These are phyloP conservation scores for Plebejus anna DNA, from an alignment of 2,888 invertebrate genomes.

Conservation along the genomic window DNA sequence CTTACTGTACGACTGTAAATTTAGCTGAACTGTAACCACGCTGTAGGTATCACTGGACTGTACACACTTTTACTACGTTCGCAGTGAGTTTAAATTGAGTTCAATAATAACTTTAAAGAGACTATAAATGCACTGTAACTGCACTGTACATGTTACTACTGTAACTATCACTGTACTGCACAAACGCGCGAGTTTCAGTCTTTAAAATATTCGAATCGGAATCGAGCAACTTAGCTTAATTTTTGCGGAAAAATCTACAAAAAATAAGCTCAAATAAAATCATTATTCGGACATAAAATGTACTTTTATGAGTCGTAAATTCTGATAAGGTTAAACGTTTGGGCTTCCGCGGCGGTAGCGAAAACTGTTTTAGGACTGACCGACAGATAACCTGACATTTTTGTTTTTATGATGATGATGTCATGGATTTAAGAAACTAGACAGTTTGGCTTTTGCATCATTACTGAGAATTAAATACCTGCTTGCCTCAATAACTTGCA, in stretches of 20 bases:
- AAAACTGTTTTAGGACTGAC: conserved; percentile 6
- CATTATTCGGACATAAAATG: conserved; percentile 5
- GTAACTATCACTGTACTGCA: neutral
- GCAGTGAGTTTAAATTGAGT: too few relatives aligned
- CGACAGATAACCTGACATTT: conserved; percentile 5
- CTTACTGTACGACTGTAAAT: too few relatives aligned
- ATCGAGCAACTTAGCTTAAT: neutral
- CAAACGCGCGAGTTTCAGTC: neutral
- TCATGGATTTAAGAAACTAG: neutral
- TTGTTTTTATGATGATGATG: neutral
- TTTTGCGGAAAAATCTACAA: neutral
- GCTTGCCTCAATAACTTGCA: neutral
- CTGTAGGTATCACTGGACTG: too few relatives aligned
- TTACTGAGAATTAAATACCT: neutral
- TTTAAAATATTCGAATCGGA: neutral
- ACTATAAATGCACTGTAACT: neutral
- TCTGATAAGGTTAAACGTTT: neutral
- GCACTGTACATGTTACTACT: neutral
- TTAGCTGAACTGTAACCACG: too few relatives aligned
- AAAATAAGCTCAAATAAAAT: neutral
- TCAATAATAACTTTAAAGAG: too few relatives aligned
- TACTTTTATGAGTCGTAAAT: conserved; percentile 17
- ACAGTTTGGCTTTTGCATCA: neutral
- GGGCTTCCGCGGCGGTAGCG: conserved; percentile 11
- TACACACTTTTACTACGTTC: too few relatives aligned